Evolutionary conservation across 2,113 vertebrate genomes (phyloP).

Genomic region (Brachyistius frenatus): DNA sequence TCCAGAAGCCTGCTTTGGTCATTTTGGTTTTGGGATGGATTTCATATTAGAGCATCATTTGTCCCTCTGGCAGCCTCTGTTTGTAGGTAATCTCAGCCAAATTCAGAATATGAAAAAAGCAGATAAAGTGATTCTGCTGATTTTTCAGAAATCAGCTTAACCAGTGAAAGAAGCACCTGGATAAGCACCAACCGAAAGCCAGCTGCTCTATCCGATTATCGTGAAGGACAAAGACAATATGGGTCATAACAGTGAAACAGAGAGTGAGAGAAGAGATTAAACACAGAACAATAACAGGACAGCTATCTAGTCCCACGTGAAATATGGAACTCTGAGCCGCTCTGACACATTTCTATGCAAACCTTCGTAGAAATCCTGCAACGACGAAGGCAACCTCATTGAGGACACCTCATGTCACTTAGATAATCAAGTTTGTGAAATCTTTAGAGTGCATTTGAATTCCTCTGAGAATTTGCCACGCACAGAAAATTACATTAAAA

Average conservation of each 20-base stretch:
- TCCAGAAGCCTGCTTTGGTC: not conserved
- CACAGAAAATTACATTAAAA: conserved; percentile 5
- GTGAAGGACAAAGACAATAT: too few relatives aligned
- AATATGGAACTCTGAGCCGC: not conserved
- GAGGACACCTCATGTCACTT: not conserved
- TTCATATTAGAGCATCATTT: too few relatives aligned
- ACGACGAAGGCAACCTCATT: not conserved
- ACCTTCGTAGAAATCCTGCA: not conserved
- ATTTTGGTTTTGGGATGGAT: too few relatives aligned
- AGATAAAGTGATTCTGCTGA: too few relatives aligned
- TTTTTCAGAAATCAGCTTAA: too few relatives aligned
- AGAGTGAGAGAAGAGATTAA: not conserved
- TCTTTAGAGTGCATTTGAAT: not conserved
- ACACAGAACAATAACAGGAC: not conserved
- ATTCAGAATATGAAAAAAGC: too few relatives aligned
- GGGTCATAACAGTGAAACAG: too few relatives aligned
- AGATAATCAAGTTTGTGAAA: not conserved
- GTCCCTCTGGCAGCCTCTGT: too few relatives aligned
- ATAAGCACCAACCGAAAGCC: too few relatives aligned
- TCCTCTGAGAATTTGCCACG: not conserved
- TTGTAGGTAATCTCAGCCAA: too few relatives aligned
- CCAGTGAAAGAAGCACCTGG: too few relatives aligned
- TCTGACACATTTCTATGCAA: not conserved
- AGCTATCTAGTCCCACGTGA: not conserved
- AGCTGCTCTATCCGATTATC: too few relatives aligned